phyloP scores from a whole-genome alignment of 1,140 invertebrate genomes.

The Contarinia nasturtii region DNA sequence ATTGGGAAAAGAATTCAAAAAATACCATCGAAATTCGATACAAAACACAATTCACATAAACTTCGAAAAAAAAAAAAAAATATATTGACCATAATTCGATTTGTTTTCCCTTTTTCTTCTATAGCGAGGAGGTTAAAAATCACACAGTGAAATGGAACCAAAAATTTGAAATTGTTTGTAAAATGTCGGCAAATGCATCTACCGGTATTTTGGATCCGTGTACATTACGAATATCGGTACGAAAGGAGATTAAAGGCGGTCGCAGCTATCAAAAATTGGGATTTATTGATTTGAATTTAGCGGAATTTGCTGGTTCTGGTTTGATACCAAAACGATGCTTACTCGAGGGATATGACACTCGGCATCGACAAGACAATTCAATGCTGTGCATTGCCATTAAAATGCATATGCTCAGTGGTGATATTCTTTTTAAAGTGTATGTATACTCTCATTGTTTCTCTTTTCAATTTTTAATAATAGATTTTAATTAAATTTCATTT shows the following conservation, averaged over 20 bases:
- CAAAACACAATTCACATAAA: too few relatives aligned
- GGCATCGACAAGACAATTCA: slow-evolving; percentile 86
- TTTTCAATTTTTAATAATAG: slow-evolving; percentile 6
- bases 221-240: slow-evolving; percentile 75
- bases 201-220: slow-evolving; percentile 87
- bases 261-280: slow-evolving; percentile 89
- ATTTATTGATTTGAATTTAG: slow-evolving; percentile 89
- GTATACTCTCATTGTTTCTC: slow-evolving; percentile 18
- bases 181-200: slow-evolving; percentile 89
- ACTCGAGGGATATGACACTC: slow-evolving; percentile 83
- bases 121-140: slow-evolving; percentile 80
- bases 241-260: slow-evolving; percentile 79
- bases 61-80: too few relatives aligned
- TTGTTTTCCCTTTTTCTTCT: slow-evolving; percentile 20
- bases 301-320: slow-evolving; percentile 90
- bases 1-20: too few relatives aligned
- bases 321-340: slow-evolving; percentile 65
- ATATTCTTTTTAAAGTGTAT: slow-evolving; percentile 96
- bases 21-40: too few relatives aligned
- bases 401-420: slow-evolving; percentile 86
- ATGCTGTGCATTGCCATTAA: slow-evolving; percentile 77
- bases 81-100: neutral
- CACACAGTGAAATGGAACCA: slow-evolving; percentile 85
- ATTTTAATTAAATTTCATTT: slow-evolving; percentile 1
- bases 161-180: slow-evolving; percentile 80